These are phyloP conservation scores for Drosophila infuscata DNA, from an alignment of 2,888 invertebrate species.

Conservation along the genomic window DNA sequence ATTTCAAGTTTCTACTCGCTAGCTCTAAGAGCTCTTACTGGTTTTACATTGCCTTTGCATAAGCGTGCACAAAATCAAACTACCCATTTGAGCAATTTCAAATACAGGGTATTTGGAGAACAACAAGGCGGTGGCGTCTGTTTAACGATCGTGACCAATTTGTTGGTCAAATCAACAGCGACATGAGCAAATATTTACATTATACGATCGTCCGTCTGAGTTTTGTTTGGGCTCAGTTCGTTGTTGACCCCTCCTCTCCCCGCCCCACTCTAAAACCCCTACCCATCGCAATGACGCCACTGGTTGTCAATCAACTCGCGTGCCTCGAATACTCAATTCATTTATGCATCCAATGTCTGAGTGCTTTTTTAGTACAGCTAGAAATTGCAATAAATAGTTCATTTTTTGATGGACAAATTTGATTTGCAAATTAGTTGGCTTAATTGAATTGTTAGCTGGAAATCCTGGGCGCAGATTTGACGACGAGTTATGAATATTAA, in stretches of 20 bases:
- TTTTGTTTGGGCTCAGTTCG: constrained; percentile 1
- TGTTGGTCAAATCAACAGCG: constrained; percentile 74
- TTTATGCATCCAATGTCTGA: background rate
- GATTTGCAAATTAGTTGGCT: constrained; percentile 28
- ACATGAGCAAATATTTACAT: constrained; percentile 72
- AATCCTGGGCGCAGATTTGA: constrained; percentile 60
- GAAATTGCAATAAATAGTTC: constrained; percentile 18
- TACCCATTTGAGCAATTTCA: background rate
- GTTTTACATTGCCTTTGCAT: too few relatives aligned
- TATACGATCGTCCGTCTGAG: constrained; percentile 40
- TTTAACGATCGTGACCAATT: constrained; percentile 80
- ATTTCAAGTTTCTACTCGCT: too few relatives aligned
- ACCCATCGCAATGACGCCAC: background rate
- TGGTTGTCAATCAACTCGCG: constrained; percentile 55
- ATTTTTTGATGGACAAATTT: constrained; percentile 29
- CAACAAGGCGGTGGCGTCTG: constrained; percentile 52
- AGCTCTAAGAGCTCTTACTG: too few relatives aligned
- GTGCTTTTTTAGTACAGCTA: background rate
- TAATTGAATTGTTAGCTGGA: constrained; percentile 68
- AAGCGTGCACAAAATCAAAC: too few relatives aligned
- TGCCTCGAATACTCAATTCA: constrained; percentile 69
- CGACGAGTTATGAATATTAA: constrained; percentile 19
- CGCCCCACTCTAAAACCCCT: background rate
- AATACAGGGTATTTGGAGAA: constrained; percentile 1
- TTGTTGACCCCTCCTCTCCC: constrained; percentile 7